A percentile compares a stretch with the other conserved stretches of the same genome.
These are phyloP conservation scores for Villa cingulata DNA, from an alignment of 2,888 invertebrate species.

Conservation along the genomic window DNA sequence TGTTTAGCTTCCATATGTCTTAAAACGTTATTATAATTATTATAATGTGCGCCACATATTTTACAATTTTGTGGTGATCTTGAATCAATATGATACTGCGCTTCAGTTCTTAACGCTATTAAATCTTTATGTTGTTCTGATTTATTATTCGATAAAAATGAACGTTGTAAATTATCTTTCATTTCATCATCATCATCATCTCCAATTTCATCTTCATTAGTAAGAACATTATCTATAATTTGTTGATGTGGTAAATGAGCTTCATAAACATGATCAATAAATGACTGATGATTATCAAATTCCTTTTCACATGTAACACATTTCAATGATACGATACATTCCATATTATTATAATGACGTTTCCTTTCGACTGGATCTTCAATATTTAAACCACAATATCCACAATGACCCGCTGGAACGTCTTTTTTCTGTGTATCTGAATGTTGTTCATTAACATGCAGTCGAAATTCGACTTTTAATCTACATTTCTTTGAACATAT, in stretches of 20 bases:
- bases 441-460: constrained; percentile 35
- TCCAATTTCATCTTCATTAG: not conserved
- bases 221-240: not conserved
- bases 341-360: constrained; percentile 37
- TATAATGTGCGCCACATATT: constrained; percentile 35
- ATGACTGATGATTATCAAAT: constrained; percentile 33
- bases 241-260: constrained; percentile 20
- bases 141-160: not conserved
- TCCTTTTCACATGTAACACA: constrained; percentile 35
- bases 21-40: constrained; percentile 36
- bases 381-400: constrained; percentile 32
- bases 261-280: constrained; percentile 35
- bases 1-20: constrained; percentile 37
- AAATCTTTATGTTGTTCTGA: not conserved
- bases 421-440: constrained; percentile 32
- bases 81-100: constrained; percentile 13
- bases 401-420: constrained; percentile 30
- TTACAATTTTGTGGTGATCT: constrained; percentile 35
- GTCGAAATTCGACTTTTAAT: constrained; percentile 34
- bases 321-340: constrained; percentile 32
- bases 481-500: constrained; percentile 33
- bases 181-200: not conserved
- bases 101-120: not conserved
- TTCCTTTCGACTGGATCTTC: constrained; percentile 33
- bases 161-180: not conserved